Conservation (phyloP, 2,888 invertebrate species). For the Oscheius onirici region DNA sequence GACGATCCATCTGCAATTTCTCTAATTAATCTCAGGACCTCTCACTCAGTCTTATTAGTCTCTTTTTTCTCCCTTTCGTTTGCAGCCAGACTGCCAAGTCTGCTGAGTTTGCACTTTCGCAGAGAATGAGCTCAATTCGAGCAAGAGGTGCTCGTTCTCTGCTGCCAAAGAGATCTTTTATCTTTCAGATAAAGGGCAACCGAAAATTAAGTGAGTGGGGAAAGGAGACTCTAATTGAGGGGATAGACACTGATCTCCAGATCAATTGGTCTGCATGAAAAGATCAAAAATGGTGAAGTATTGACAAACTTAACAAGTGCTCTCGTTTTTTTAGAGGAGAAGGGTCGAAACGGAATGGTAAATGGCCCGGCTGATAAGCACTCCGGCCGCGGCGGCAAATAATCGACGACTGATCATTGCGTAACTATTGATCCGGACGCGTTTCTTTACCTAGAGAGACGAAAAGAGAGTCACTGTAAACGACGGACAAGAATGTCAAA, state of each 20-base stretch:
- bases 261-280: background rate
- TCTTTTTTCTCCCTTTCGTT: background rate
- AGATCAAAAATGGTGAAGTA: background rate
- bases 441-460: background rate
- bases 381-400: slow-evolving; percentile 9
- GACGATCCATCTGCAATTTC: slow-evolving; percentile 29
- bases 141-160: background rate
- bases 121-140: background rate
- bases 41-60: background rate
- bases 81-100: background rate
- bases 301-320: background rate
- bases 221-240: background rate
- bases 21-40: background rate
- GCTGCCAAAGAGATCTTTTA: background rate
- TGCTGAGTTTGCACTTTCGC: background rate
- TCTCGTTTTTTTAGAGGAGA: background rate
- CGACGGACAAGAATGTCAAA: background rate
- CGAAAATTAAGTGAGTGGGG: background rate
- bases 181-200: background rate
- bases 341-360: slow-evolving; percentile 12
- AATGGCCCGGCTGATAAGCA: slow-evolving; percentile 22
- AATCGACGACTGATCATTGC: slow-evolving; percentile 15
- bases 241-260: background rate
- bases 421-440: slow-evolving; percentile 14
- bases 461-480: background rate